A percentile compares a stretch with the other conserved stretches of the same genome.
Evolutionary conservation across 1,140 invertebrate genomes (phyloP).

Genomic region (Cyclargus thomasi): DNA sequence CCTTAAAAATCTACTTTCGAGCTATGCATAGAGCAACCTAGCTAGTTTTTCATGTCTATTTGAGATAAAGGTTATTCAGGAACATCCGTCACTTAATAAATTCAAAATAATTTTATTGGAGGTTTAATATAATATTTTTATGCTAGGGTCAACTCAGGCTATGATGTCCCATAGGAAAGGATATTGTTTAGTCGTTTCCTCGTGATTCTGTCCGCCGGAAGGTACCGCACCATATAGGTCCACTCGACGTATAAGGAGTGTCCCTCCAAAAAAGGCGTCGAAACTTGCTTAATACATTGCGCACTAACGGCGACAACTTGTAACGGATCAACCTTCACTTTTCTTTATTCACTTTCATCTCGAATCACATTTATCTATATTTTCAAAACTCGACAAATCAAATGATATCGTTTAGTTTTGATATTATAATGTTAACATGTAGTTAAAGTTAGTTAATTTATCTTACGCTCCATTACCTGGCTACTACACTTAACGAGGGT

Average conservation of each 20-base stretch:
- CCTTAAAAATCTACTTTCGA: neutral
- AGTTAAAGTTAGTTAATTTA: neutral
- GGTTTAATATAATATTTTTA: too few relatives aligned
- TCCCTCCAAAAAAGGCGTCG: constrained; percentile 37
- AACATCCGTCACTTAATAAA: neutral
- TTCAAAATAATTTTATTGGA: neutral
- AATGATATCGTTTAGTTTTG: neutral
- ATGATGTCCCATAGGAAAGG: neutral
- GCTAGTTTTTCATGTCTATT: neutral
- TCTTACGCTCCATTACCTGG: neutral
- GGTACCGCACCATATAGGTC: constrained; percentile 44
- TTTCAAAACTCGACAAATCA: neutral
- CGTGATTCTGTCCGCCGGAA: constrained; percentile 50
- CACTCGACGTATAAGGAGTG: neutral
- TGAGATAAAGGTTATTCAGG: neutral
- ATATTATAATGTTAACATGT: neutral
- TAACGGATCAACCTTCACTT: constrained; percentile 30
- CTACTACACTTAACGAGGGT: neutral
- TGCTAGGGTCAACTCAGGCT: neutral
- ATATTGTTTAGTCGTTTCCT: constrained; percentile 30
- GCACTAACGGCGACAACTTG: constrained; percentile 13
- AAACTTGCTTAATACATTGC: constrained; percentile 39
- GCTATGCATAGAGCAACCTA: neutral
- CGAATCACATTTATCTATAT: neutral
- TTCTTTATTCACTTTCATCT: constrained; percentile 25